Evolutionary conservation across 2,888 invertebrate genomes (phyloP).

Genomic region (Parascotia fuliginaria): DNA sequence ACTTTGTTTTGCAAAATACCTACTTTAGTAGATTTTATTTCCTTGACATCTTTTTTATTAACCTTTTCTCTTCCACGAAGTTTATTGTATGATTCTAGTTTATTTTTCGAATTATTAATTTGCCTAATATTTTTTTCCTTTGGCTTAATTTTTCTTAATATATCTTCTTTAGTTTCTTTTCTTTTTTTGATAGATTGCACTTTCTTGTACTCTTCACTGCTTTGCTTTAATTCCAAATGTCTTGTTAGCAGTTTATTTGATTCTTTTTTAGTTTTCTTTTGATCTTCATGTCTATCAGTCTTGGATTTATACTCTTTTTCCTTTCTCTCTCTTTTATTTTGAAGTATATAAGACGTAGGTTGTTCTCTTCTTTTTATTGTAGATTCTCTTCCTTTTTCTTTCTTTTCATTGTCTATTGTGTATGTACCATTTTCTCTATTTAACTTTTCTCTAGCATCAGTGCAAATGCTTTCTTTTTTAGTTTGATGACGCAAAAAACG

Average conservation of each 20-base stretch:
- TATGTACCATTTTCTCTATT: background rate
- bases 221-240: background rate
- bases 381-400: background rate
- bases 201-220: background rate
- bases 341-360: background rate
- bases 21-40: no score
- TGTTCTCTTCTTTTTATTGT: background rate
- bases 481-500: conserved; percentile 5
- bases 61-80: background rate
- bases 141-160: background rate
- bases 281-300: background rate
- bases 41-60: no score
- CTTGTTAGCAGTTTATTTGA: background rate
- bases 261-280: background rate
- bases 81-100: background rate
- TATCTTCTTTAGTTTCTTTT: background rate
- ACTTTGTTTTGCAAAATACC: no score
- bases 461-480: background rate
- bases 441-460: background rate
- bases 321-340: background rate
- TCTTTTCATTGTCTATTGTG: background rate
- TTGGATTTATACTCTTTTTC: background rate
- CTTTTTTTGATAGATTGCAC: background rate
- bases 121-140: background rate
- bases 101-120: background rate